Base-by-base conservation (phyloP, 2,113 vertebrate species). In the Forbesichthys agassizii region DNA sequence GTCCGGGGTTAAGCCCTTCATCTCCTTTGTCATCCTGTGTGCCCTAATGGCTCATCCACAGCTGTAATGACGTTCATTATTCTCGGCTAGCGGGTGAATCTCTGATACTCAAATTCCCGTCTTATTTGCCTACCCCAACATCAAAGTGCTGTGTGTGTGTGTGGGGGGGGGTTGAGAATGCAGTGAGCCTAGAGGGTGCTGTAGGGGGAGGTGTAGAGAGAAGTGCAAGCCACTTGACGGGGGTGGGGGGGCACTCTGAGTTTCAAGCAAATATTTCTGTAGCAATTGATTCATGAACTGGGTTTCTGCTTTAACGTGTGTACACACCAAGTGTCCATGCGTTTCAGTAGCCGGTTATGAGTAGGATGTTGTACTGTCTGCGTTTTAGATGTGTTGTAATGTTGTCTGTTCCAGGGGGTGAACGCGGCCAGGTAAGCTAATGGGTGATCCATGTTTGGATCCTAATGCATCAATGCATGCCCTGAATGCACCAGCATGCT, bases 391-490 rank as follows among this genome's bases (percentile, higher is more conserved):
- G 78, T 86, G 73, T 86, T 89, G 67, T 87, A 84, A 90, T 85
- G 82, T 88, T 74, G 89, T 84, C 60, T 87, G 77, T 90, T 78
- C 73, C 90, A 93, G 91, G 89, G 78, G 72, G 85, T 53, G 89
- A 90, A 77, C 66, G 51, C 66, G 69, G 61, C 42, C 78, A 90
- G 92, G 92, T 93, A 92, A 92, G 92, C 79, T 74, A 59, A 77
- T 70, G 10, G 63, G 70, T 86, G 83, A 74, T 84, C 74, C 66
- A 42, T 66, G 73, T 64, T 68, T 64, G 57, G 62, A 65, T 75
- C 72, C 18, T 83, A 78, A 71, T 78, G 69, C 68, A 70, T 84
- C 82, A 78, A 71, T 78, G 69, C 68, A 72, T 84, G 69, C 80
- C 59, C 12, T 58, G 67, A 68, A 49, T 78, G 77, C 77, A 73